Percentiles rank a stretch among this genome's conserved stretches.
Evolutionary conservation across 2,888 invertebrate species (phyloP).

Genomic region (Heliconius charithonia): DNA sequence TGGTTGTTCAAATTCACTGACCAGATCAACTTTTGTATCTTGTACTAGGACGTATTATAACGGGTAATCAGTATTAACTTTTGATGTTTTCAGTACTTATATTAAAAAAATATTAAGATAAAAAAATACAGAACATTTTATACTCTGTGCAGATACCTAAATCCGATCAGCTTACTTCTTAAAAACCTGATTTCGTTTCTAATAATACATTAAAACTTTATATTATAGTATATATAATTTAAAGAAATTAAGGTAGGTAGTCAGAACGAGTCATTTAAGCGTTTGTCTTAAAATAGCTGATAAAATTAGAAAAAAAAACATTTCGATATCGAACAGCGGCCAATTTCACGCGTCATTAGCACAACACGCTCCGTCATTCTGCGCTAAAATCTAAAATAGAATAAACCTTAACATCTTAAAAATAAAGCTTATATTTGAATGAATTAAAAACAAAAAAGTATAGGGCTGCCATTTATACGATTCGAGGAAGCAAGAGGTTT

Average conservation of each 20-base stretch:
- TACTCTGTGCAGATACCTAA: not conserved
- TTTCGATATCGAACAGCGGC: constrained; percentile 50
- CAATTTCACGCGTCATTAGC: constrained; percentile 56
- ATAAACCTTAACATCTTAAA: not conserved
- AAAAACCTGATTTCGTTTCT: not conserved
- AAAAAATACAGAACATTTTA: no score
- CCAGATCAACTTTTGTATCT: no score
- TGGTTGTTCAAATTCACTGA: no score
- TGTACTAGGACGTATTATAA: no score
- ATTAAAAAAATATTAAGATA: no score
- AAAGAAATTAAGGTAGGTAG: constrained; percentile 9
- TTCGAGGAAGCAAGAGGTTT: constrained; percentile 41
- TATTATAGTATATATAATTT: constrained; percentile 1
- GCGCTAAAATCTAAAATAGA: constrained; percentile 21
- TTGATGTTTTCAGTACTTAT: no score
- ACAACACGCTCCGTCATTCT: constrained; percentile 52
- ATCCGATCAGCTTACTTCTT: not conserved
- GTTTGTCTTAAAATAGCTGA: constrained; percentile 38
- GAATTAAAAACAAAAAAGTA: not conserved
- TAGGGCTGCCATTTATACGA: constrained; percentile 35
- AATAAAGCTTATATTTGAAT: constrained; percentile 20
- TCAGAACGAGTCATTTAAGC: constrained; percentile 30
- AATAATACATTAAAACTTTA: not conserved
- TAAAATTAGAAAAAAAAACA: constrained; percentile 40
- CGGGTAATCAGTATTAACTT: no score